Evolutionary conservation across 23 tunicate species (phyloP), one percentile per base, ranked within the genome.

Genomic region (Halocynthia aurantium): DNA sequence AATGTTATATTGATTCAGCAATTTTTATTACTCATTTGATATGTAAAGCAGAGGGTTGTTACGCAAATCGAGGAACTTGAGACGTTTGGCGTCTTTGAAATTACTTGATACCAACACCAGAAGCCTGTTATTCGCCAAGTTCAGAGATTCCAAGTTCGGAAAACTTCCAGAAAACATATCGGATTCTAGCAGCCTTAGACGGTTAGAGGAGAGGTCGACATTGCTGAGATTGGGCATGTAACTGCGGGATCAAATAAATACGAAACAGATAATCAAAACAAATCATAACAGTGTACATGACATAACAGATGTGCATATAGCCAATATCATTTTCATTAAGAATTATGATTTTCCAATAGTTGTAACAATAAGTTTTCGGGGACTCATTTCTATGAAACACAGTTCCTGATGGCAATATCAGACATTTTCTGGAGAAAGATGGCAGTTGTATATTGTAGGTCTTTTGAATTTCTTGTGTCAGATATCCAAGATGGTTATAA

Each of bases 41-140:
- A 83, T 65, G 44, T 51, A 83, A 10, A 83, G 22, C 17, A 83
- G 31, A 17, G 81, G 67, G 76, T 83, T 83, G 69, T 76, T 76
- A 7, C 81, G 67, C 7, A 83, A 51, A 40, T 83, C 87, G 31
- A 83, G 68, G 6, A 52, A 54, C 53, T 52, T 81, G 21, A 83
- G 53, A 5, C 21, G 21, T 22, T 22, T 6, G 44, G 63, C 56
- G 6, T 67, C 21, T 31, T 50, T 54, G 52, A 83, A 83, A n/a
- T 57, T 55, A 6, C 8, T 17, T 17, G 67, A 81, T 11, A 55
- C 44, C 40, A 83, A 22, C 67, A 76, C 50, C 10, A 83, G 76
- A 6, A 83, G n/a, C 19, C 55, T 58, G 52, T 83, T 83, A 52
- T 76, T 54, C 7, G 87, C 67, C 10, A 83, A 69, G 51, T 83